phyloP scores from a whole-genome alignment of 2,113 vertebrate genomes.

The Pelobates fuscus region DNA sequence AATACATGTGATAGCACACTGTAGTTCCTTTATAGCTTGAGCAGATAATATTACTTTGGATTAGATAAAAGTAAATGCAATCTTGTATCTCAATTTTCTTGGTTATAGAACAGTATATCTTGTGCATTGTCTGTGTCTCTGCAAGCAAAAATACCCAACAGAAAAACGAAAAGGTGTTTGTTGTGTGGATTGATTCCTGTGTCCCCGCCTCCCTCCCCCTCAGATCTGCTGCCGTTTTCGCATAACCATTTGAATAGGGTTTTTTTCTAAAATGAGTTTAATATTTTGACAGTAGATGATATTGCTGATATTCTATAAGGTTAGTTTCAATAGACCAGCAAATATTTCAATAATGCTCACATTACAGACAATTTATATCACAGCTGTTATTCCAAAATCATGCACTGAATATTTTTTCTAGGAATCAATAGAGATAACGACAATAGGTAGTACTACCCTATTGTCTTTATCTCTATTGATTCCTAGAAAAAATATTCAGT shows the following conservation, averaged over 20 bases:
- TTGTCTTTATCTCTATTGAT: too few species aligned
- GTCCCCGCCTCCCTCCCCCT: background rate
- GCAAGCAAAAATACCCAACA: conserved; percentile 27
- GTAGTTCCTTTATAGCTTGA: conserved; percentile 58
- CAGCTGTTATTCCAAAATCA: too few species aligned
- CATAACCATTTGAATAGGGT: conserved; percentile 7
- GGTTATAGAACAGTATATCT: conserved; percentile 58
- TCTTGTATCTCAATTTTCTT: conserved; percentile 59
- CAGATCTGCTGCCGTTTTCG: conserved; percentile 2
- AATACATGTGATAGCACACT: conserved; percentile 59
- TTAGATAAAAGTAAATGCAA: conserved; percentile 66
- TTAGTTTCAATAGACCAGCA: background rate
- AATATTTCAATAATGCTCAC: too few species aligned
- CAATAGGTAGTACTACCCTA: too few species aligned
- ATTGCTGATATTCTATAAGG: background rate
- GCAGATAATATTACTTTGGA: conserved; percentile 62
- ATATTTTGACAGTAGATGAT: background rate
- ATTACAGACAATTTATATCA: too few species aligned
- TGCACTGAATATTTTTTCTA: too few species aligned
- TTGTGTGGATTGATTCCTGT: conserved; percentile 6
- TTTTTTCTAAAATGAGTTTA: background rate
- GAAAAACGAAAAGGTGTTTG: conserved; percentile 14
- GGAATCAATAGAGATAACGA: too few species aligned
- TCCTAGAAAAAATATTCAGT: too few species aligned
- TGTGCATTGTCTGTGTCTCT: conserved; percentile 50